A percentile compares a stretch with the other conserved stretches of the same genome.
Evolutionary conservation across 2,888 invertebrate species (phyloP).

Genomic region (Hesperia comma): DNA sequence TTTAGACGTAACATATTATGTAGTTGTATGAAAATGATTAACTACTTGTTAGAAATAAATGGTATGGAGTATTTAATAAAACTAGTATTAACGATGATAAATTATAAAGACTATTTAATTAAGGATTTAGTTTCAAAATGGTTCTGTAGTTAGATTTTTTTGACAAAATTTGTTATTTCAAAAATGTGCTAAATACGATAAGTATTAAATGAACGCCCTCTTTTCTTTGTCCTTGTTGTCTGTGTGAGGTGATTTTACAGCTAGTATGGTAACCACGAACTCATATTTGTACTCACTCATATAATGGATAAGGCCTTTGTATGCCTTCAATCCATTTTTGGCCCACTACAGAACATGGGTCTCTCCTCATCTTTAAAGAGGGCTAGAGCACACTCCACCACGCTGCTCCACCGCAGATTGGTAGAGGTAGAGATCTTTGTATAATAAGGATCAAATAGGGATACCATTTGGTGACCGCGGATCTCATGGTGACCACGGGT

Average conservation of each 20-base stretch:
- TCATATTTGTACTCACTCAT: too few species aligned
- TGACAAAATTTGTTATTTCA: not conserved
- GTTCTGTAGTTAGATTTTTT: conserved; percentile 3
- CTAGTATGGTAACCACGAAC: too few species aligned
- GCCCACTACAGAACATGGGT: too few species aligned
- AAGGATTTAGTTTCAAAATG: conserved; percentile 4
- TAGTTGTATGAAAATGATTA: conserved; percentile 20
- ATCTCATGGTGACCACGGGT: not conserved
- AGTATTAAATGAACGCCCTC: not conserved
- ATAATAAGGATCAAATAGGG: too few species aligned
- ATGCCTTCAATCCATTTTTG: too few species aligned
- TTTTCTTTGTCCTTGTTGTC: too few species aligned
- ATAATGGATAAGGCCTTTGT: too few species aligned
- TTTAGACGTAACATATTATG: not conserved
- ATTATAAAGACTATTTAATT: conserved; percentile 11
- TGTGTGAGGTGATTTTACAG: too few species aligned
- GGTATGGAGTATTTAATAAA: conserved; percentile 20
- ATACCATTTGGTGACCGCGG: not conserved
- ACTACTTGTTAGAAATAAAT: conserved; percentile 22
- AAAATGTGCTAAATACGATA: conserved; percentile 9
- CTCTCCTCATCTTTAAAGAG: too few species aligned
- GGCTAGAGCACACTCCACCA: too few species aligned
- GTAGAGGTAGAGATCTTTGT: too few species aligned
- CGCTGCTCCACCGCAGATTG: too few species aligned
- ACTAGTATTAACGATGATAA: conserved; percentile 1